Evolutionary conservation across 2,888 invertebrate genomes (phyloP).

Genomic region (Neoitamus cyanurus): DNA sequence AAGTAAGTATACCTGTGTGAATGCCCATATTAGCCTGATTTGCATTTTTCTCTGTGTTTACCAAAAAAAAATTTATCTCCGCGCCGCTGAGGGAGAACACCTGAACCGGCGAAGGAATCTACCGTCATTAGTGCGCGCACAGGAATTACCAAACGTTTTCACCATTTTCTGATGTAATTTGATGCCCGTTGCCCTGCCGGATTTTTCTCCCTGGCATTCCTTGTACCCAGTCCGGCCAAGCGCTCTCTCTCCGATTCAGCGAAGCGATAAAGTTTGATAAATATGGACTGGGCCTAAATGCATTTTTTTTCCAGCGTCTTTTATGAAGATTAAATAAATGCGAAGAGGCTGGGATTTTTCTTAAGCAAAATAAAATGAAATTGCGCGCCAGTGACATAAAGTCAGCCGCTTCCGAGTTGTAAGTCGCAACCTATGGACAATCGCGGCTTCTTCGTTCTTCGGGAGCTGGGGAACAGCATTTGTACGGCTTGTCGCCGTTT

Average conservation of each 20-base stretch:
- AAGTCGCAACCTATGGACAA: not conserved
- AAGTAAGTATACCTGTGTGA: slow-evolving; percentile 70
- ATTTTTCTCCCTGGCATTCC: slow-evolving; percentile 11
- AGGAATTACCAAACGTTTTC: slow-evolving; percentile 47
- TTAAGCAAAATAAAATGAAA: slow-evolving; percentile 35
- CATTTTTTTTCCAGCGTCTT: slow-evolving; percentile 17
- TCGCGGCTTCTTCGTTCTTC: not conserved
- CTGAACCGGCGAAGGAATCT: slow-evolving; percentile 25
- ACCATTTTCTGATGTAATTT: slow-evolving; percentile 58
- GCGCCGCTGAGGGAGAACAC: not conserved
- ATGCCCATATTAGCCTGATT: slow-evolving; percentile 19
- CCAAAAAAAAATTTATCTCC: slow-evolving; percentile 2
- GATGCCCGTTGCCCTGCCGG: slow-evolving; percentile 55
- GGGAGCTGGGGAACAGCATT: not conserved
- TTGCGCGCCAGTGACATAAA: slow-evolving; percentile 31
- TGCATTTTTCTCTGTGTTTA: slow-evolving; percentile 6
- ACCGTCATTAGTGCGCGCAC: slow-evolving; percentile 26
- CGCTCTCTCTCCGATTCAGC: slow-evolving; percentile 10
- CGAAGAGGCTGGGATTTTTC: not conserved
- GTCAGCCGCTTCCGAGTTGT: slow-evolving; percentile 36
- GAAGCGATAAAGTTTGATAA: slow-evolving; percentile 46
- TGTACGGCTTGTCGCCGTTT: slow-evolving; percentile 23
- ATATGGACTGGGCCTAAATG: slow-evolving; percentile 37
- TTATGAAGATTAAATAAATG: slow-evolving; percentile 41
- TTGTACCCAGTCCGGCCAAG: not conserved